phyloP scores from a whole-genome alignment of 2,797 vertebrate genomes.

The Lepilemur ruficaudatus region DNA sequence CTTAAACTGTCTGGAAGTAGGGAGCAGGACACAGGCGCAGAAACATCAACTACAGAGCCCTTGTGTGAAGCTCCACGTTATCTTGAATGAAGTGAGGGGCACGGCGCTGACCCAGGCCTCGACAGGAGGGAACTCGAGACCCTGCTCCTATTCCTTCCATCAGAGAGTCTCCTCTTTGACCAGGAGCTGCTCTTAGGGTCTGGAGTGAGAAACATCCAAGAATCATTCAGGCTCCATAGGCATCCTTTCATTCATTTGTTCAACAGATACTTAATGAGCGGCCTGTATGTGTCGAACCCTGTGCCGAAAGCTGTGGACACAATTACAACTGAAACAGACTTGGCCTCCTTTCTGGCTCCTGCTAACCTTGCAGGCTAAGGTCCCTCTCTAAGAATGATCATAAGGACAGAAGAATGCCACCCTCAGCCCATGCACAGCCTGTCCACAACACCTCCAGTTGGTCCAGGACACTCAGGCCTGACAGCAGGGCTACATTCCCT shows the following conservation, averaged over 20 bases:
- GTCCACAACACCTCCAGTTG: neutral
- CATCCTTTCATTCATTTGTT: neutral
- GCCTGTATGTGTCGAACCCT: neutral
- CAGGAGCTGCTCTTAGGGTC: neutral
- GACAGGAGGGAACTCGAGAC: neutral
- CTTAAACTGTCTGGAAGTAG: neutral
- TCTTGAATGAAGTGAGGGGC: neutral
- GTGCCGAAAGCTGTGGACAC: neutral
- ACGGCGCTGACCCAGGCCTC: neutral
- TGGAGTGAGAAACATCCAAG: neutral
- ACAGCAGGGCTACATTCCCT: neutral
- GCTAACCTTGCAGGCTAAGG: neutral
- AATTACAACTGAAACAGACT: neutral
- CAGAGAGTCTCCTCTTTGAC: neutral
- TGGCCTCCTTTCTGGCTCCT: neutral
- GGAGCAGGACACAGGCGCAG: neutral
- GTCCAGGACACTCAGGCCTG: neutral
- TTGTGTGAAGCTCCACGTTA: accelerated
- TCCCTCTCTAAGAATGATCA: neutral
- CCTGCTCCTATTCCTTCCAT: neutral
- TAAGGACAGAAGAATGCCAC: neutral
- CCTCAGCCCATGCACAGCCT: neutral
- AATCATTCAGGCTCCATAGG: neutral
- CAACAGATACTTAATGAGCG: neutral
- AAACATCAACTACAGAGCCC: neutral